Conservation (phyloP, 1,140 invertebrate genomes). For the Hylyphantes graminicola region DNA sequence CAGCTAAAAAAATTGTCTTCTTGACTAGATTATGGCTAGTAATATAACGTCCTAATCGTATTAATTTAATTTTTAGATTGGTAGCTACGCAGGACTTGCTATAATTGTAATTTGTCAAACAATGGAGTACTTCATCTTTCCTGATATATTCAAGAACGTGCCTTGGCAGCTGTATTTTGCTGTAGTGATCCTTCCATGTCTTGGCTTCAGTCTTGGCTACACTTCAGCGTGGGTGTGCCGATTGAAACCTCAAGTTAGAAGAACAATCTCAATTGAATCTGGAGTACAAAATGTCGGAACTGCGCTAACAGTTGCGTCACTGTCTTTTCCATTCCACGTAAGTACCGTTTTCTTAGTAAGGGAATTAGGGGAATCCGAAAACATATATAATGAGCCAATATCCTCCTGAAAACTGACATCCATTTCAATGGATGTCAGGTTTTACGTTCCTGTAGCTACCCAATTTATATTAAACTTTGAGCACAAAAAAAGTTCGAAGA, state of each 20-base stretch:
- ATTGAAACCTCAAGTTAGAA: constrained; percentile 62
- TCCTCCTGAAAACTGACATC: too few relatives aligned
- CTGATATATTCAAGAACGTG: constrained; percentile 66
- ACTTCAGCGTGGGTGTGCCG: constrained; percentile 65
- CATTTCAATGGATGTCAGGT: too few relatives aligned
- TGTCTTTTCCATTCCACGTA: constrained; percentile 64
- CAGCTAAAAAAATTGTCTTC: too few relatives aligned
- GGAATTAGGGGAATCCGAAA: too few relatives aligned
- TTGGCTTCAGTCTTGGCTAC: constrained; percentile 68
- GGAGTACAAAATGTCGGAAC: constrained; percentile 69
- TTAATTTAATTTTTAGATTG: constrained; percentile 57
- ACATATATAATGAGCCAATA: too few relatives aligned
- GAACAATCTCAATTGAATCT: constrained; percentile 69
- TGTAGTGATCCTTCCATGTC: constrained; percentile 65
- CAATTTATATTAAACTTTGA: too few relatives aligned
- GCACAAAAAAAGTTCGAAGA: too few relatives aligned
- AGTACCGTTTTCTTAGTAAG: not conserved
- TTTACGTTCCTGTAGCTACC: too few relatives aligned
- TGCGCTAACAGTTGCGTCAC: constrained; percentile 64
- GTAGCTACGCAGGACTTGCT: constrained; percentile 62
- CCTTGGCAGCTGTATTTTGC: constrained; percentile 66
- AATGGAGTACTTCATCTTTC: constrained; percentile 64
- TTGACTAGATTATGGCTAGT: too few relatives aligned
- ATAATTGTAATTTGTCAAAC: constrained; percentile 64
- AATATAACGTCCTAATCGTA: not conserved